Conservation (phyloP, 2,888 invertebrate genomes). For the Leucophenga montana region DNA sequence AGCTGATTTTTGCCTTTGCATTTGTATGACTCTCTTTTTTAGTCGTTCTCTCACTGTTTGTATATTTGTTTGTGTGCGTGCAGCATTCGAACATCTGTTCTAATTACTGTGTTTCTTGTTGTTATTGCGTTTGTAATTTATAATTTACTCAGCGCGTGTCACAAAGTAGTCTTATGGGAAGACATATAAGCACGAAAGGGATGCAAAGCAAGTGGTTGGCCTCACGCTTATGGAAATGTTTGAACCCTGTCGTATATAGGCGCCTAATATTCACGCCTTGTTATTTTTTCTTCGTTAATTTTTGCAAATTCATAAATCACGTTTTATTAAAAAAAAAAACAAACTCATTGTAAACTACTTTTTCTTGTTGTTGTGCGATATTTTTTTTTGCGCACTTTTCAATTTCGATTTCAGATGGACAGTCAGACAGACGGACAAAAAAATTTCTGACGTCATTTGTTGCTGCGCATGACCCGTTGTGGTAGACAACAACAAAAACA, state of each 20-base stretch:
- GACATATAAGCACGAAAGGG: not conserved
- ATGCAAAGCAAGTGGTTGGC: slow-evolving; percentile 2
- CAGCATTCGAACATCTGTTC: slow-evolving; percentile 16
- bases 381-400: slow-evolving; percentile 56
- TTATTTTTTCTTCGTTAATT: not conserved
- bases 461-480: slow-evolving; percentile 59
- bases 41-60: not conserved
- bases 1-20: slow-evolving; percentile 54
- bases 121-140: slow-evolving; percentile 1
- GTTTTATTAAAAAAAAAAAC: slow-evolving; percentile 22
- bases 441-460: slow-evolving; percentile 59
- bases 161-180: no score
- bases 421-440: slow-evolving; percentile 31
- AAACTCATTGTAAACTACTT: slow-evolving; percentile 44
- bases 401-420: slow-evolving; percentile 49
- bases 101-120: slow-evolving; percentile 20
- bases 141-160: not conserved
- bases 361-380: slow-evolving; percentile 24
- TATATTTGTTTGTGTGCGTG: not conserved
- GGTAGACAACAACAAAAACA: slow-evolving; percentile 34
- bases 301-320: slow-evolving; percentile 48
- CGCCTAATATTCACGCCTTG: slow-evolving; percentile 12
- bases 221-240: not conserved
- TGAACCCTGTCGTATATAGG: not conserved
- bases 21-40: not conserved